phyloP scores from a whole-genome alignment of 2,797 vertebrate species.

The Eospalax fontanierii region DNA sequence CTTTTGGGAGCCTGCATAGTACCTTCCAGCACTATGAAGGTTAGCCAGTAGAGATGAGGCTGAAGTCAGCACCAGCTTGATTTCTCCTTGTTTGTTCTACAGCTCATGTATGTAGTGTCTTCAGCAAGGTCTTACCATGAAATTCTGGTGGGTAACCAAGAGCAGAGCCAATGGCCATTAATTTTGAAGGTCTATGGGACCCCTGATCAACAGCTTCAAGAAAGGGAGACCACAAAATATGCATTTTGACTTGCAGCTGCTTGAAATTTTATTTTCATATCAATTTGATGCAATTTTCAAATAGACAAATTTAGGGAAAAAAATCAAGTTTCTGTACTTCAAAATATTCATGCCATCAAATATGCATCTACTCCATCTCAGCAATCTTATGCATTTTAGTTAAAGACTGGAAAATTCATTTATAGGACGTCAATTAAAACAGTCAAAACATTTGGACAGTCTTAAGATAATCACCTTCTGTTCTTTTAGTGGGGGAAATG shows the following conservation, averaged over 20 bases:
- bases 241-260: neutral
- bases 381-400: neutral
- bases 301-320: neutral
- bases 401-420: neutral
- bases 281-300: constrained; percentile 50
- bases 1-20: too few relatives aligned
- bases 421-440: constrained; percentile 31
- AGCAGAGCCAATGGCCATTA: too few relatives aligned
- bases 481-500: constrained; percentile 26
- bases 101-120: too few relatives aligned
- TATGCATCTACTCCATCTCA: neutral
- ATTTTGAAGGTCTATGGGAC: too few relatives aligned
- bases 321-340: constrained; percentile 40
- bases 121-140: too few relatives aligned
- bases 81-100: too few relatives aligned
- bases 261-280: constrained; percentile 68
- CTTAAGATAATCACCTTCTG: constrained; percentile 39
- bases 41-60: too few relatives aligned
- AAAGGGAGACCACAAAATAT: too few relatives aligned
- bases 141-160: too few relatives aligned
- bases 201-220: too few relatives aligned
- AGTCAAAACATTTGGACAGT: constrained; percentile 19
- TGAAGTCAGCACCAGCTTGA: too few relatives aligned
- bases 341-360: constrained; percentile 38
- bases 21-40: too few relatives aligned